Base-by-base conservation (phyloP, 2,888 invertebrate species). In the Cordilura impudica region DNA sequence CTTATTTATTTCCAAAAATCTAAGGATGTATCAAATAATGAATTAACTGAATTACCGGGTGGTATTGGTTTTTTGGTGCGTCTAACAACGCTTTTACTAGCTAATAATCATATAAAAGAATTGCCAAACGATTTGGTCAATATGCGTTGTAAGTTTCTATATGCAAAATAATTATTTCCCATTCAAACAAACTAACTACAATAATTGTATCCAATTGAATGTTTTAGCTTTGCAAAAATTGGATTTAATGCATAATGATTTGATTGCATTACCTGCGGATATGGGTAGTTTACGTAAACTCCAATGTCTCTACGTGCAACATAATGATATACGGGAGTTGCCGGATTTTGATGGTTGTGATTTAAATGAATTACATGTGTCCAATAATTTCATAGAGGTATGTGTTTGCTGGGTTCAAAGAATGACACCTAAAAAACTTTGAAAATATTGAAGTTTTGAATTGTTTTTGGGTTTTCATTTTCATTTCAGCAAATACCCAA, bases 51-150 rank as follows among this genome's bases (percentile, higher is more conserved):
- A 78, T 88, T 98, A 87, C 96, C 97, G 23, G 91, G 93, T 81
- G 95, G 96, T 85, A 93, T 97, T 91, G 96, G 96, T 81, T 96
- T 95, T 90, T 90, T 96, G 88, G 95, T 95, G 79, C 93, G 95
- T 84, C 91, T 96, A 87, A 93, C 92, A 71, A 93, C 94, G 86
- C 90, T 96, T 82, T 93, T 94, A 88, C 88, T 95, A 77, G 94
- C 94, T 82, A 91, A 95, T 90, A 96, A 96, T 90, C 91, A 93
- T 88, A 91, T 96, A 82, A 91, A 90, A 85, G 93, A 94, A 87
- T 89, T 97, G 84, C 96, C 96, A 43, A 93, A 94, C 75, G 96
- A 96, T 89, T 93, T 96, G 87, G 95, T 94, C 82, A 94, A 94
- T 89, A 92, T 96, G 89, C 92, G 95, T 92, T 95, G 96, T 96